Evolutionary conservation across 2,797 vertebrate species (phyloP).

Genomic region (Emys orbicularis): DNA sequence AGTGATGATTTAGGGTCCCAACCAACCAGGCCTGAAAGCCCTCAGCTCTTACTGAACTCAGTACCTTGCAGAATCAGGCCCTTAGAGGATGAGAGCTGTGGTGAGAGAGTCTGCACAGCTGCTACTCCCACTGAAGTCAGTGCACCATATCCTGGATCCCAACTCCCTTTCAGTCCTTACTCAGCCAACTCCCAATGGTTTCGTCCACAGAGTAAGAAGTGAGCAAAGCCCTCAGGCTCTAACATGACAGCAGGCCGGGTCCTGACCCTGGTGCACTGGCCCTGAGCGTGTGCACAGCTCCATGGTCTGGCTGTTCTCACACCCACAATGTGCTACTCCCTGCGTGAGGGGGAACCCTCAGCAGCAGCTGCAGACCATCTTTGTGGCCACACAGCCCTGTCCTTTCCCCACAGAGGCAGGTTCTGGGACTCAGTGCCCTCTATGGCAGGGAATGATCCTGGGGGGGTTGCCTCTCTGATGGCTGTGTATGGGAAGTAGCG

Average conservation of each 20-base stretch:
- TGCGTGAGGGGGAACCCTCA: background rate
- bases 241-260: background rate
- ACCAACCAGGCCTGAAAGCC: rapidly evolving
- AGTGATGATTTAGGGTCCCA: background rate
- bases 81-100: background rate
- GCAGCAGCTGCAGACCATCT: background rate
- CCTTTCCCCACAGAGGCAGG: background rate
- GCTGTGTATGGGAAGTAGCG: background rate
- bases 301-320: background rate
- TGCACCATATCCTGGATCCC: background rate
- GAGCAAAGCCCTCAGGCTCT: background rate
- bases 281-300: background rate
- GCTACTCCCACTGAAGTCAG: background rate
- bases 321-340: background rate
- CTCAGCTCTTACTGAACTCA: background rate
- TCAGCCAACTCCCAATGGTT: background rate
- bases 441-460: background rate
- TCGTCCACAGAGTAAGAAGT: rapidly evolving
- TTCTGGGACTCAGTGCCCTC: too few relatives aligned
- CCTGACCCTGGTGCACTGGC: background rate
- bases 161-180: background rate
- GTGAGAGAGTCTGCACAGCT: rapidly evolving
- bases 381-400: background rate
- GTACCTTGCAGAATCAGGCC: rapidly evolving
- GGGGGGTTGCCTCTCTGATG: background rate